These are phyloP conservation scores for Halcyon badia DNA, from an alignment of 2,797 vertebrate genomes.

Conservation along the genomic window DNA sequence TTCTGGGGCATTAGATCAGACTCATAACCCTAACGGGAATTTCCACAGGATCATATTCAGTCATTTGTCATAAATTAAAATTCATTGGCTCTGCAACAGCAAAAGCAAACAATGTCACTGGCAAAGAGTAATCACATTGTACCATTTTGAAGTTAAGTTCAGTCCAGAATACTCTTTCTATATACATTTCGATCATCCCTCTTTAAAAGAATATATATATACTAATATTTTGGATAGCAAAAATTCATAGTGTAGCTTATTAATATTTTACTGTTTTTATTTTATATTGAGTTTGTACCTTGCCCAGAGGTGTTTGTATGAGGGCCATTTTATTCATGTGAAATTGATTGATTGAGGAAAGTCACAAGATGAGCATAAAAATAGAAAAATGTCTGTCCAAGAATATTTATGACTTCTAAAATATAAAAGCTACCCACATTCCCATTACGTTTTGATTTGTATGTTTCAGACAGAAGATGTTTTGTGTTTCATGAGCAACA, in stretches of 20 bases:
- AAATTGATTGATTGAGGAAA: slow-evolving; percentile 6
- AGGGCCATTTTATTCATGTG: background rate
- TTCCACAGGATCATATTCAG: background rate
- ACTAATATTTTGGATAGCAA: slow-evolving; percentile 8
- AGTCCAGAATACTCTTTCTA: background rate
- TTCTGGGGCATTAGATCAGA: background rate
- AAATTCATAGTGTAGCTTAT: background rate
- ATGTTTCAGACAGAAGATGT: slow-evolving; percentile 6
- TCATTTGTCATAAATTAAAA: background rate
- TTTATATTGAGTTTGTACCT: slow-evolving; percentile 6
- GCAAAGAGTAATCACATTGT: background rate
- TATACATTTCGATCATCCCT: background rate
- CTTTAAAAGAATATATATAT: background rate
- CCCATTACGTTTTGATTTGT: slow-evolving; percentile 35
- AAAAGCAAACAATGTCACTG: background rate
- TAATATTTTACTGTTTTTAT: background rate
- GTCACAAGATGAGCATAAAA: no score
- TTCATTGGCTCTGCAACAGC: background rate
- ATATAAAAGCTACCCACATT: background rate
- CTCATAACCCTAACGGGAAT: background rate
- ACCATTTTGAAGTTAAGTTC: background rate
- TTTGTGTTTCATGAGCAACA: slow-evolving; percentile 6
- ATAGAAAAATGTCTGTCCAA: no score
- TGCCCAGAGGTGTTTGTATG: background rate
- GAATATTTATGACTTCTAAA: no score